phyloP scores from a whole-genome alignment of 2,888 invertebrate genomes.

The Pachliopta kotzebuea region DNA sequence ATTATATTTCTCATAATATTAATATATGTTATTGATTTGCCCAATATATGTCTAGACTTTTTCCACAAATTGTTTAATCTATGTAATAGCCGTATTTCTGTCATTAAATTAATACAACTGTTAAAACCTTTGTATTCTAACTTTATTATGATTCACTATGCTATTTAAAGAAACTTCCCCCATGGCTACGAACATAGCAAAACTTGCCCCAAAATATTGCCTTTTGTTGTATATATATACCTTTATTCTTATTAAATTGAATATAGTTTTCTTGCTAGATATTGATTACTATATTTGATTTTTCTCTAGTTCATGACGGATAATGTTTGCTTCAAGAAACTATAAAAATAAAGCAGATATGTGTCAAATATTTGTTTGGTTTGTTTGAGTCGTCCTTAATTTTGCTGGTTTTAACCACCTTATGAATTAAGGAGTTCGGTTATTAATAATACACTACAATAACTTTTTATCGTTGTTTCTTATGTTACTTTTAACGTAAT shows the following conservation, averaged over 20 bases:
- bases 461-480: no score
- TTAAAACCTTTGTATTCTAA: constrained; percentile 72
- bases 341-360: no score
- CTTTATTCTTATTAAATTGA: neutral
- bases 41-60: neutral
- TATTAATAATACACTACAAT: no score
- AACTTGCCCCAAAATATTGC: constrained; percentile 43
- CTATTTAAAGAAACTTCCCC: constrained; percentile 37
- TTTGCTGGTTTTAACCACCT: no score
- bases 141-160: constrained; percentile 60
- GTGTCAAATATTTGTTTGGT: no score
- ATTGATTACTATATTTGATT: neutral
- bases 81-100: constrained; percentile 55
- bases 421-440: no score
- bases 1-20: no score
- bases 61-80: constrained; percentile 41
- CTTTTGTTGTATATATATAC: neutral
- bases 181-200: constrained; percentile 35
- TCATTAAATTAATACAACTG: constrained; percentile 67
- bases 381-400: no score
- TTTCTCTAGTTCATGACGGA: neutral
- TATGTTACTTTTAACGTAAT: no score
- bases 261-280: neutral
- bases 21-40: no score
- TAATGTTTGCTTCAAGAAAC: neutral